phyloP scores from a whole-genome alignment of 2,888 invertebrate genomes.

The Charanyca ferruginea region DNA sequence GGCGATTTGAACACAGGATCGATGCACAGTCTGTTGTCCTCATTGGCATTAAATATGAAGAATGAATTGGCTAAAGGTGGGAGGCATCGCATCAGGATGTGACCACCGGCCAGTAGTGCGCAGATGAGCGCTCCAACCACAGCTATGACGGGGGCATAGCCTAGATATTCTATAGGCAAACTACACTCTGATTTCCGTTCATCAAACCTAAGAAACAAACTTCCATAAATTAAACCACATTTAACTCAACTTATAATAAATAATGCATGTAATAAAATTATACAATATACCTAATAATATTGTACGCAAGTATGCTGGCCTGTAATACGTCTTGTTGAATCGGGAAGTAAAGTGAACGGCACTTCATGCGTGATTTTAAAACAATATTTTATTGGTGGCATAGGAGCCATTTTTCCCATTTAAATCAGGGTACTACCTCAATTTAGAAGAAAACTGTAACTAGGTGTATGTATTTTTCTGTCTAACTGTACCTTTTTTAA shows the following conservation, averaged over 20 bases:
- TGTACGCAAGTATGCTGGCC: not conserved
- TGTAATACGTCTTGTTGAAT: conserved; percentile 1
- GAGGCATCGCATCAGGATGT: conserved; percentile 76
- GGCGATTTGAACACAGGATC: conserved; percentile 69
- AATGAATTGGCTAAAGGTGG: conserved; percentile 81
- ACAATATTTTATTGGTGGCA: too few species aligned
- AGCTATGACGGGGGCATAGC: conserved; percentile 75
- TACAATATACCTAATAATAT: conserved; percentile 1
- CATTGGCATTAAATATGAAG: conserved; percentile 86
- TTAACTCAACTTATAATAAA: not conserved
- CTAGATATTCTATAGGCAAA: conserved; percentile 72
- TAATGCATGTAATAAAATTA: not conserved
- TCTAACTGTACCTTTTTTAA: too few species aligned
- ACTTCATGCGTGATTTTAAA: not conserved
- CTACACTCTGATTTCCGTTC: conserved; percentile 77
- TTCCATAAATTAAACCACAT: not conserved
- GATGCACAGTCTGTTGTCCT: conserved; percentile 84
- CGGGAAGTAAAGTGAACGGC: conserved; percentile 24
- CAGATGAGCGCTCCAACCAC: conserved; percentile 73
- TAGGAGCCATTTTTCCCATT: too few species aligned
- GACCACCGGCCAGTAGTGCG: conserved; percentile 74
- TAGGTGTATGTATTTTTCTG: too few species aligned
- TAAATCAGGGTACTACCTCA: too few species aligned
- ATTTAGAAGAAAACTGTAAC: too few species aligned
- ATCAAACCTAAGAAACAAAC: conserved; percentile 74